These are phyloP conservation scores for Anoura caudifer DNA, from an alignment of 2,113 vertebrate species.

Conservation along the genomic window DNA sequence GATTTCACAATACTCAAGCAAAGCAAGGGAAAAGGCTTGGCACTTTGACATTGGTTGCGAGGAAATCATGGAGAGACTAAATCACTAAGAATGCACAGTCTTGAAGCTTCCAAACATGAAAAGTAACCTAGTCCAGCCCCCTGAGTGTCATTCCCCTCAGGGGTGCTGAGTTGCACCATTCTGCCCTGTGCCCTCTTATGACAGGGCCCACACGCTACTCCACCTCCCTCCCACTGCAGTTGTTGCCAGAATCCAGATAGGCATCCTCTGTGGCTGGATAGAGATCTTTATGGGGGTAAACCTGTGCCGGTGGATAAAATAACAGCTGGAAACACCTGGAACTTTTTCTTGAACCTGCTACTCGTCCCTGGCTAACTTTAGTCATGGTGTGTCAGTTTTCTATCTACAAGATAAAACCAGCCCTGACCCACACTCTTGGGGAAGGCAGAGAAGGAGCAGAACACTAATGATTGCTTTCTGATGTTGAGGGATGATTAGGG, in stretches of 20 bases:
- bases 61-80: neutral
- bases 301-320: conserved; percentile 26
- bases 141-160: neutral
- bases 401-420: conserved; percentile 22
- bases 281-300: conserved; percentile 61
- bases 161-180: conserved; percentile 8
- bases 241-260: conserved; percentile 51
- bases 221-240: conserved; percentile 15
- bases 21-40: neutral
- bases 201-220: neutral
- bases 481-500: neutral
- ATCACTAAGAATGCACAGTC: conserved; percentile 15
- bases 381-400: conserved; percentile 36
- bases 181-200: conserved; percentile 28
- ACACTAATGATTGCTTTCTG: conserved; percentile 37
- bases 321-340: conserved; percentile 20
- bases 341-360: neutral
- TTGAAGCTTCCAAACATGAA: neutral
- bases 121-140: conserved; percentile 11
- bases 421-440: conserved; percentile 4
- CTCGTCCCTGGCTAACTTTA: neutral
- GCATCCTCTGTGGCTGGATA: conserved; percentile 56
- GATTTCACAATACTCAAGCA: conserved; percentile 12
- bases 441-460: neutral
- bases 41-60: neutral